Base-by-base conservation (phyloP, 2,797 vertebrate species). In the Microhierax caerulescens region DNA sequence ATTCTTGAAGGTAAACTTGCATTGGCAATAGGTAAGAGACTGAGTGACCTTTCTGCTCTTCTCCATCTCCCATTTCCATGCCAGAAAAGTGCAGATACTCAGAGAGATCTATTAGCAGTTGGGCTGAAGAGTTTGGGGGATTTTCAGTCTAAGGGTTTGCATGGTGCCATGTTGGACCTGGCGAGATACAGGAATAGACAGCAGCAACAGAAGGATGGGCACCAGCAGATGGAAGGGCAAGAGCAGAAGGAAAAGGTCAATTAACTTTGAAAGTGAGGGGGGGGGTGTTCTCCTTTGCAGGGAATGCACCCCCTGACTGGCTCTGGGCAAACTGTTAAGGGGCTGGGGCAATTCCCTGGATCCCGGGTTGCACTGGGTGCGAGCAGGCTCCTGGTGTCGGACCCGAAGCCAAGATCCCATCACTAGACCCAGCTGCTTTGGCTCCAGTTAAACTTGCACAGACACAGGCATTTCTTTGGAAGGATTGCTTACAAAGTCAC, bases 151-250 rank as follows among this genome's bases (percentile, higher is more conserved):
- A 1, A 18, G 21, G 43, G n/a, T 50, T 39, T 15, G 17, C 57
- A 15, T 1, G 0, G 25, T 1, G 30, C 39, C 0, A 1, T 1
- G 34, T 3, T 1, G 0, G 25, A 41, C 36, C 56, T 2, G 10
- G 64, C 3, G 2, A 23, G 27, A 21, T 24, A 36, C 41, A 25
- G 19, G 63, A 39, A 22, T 4, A 2, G 3, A 15, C 41, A 17
- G 32, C 0, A 2, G 39, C 24, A 22, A 37, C 41, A 4, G 9
- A 14, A 51, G 67, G 50, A 15, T 0, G 10, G 20, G 48, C 69
- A 68, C 0, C 0, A 34, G 70, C 30, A 30, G 50, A 3, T 2
- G 17, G 76, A n/a, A 11, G 18, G 19, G 61, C 27, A 56, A 15
- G 69, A 30, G 32, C 22, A 30, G 36, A 11, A 56, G 36, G 36